A percentile compares a stretch with the other conserved stretches of the same genome.
phyloP scores from a whole-genome alignment of 2,113 vertebrate genomes.

The Leptobrachium ailaonicum region DNA sequence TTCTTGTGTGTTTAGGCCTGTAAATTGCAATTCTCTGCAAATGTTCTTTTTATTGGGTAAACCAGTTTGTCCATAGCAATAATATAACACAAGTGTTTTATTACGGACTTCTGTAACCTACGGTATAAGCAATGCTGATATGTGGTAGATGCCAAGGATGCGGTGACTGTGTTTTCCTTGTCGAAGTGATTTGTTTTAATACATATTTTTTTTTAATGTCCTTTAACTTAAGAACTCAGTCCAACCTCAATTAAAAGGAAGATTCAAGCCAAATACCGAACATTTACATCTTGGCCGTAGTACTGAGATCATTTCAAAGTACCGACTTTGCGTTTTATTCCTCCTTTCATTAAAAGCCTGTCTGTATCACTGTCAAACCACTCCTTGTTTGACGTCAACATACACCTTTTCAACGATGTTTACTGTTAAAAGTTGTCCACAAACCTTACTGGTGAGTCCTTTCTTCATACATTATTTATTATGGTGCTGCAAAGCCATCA shows the following conservation, averaged over 20 bases:
- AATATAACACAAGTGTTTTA: no score
- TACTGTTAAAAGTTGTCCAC: constrained; percentile 1
- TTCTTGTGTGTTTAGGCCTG: no score
- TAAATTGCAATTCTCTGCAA: no score
- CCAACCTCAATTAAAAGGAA: constrained; percentile 26
- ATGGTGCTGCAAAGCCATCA: not conserved
- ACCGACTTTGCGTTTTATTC: not conserved
- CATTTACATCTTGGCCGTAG: not conserved
- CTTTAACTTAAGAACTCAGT: constrained; percentile 19
- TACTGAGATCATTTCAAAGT: not conserved
- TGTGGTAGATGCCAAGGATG: not conserved
- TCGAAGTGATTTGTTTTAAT: constrained; percentile 10
- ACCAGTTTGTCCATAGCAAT: no score
- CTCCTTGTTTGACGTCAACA: not conserved
- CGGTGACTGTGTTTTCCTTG: not conserved
- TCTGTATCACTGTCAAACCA: not conserved
- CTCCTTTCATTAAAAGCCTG: not conserved
- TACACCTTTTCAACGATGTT: not conserved
- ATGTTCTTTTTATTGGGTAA: no score
- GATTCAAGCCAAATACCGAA: not conserved
- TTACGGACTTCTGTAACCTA: no score
- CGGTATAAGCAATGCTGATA: no score
- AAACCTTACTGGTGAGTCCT: constrained; percentile 7
- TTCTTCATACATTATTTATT: not conserved
- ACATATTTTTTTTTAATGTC: constrained; percentile 1